Evolutionary conservation across 1,140 invertebrate species (phyloP), one percentile per base, ranked within the genome.

Genomic region (Diorhabda carinulata): DNA sequence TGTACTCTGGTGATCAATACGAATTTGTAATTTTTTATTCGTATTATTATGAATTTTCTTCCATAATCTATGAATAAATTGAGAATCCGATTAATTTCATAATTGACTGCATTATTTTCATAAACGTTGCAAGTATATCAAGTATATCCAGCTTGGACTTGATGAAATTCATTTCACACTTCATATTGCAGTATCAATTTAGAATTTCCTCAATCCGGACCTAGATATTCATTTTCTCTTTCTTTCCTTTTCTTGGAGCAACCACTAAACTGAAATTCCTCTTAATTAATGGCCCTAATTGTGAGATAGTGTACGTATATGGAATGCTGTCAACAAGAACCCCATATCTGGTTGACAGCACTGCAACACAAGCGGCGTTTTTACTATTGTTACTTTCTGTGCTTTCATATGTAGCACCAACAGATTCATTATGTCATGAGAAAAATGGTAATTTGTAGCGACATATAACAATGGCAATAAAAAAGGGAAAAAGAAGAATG

Each of bases 201-300:
- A 25, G 25, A 25, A 25, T 25, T 25, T 25, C 25, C 25, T 25
- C 25, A 52, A n/a, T 52, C 4, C 47, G 6, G 47, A 8, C 3
- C 47, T 52, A n/a, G 2, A 52, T 6, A 6, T 52, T 52, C 2
- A 52, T 52, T 52, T 52, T 52, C n/a, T 52, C 47, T 52, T 52
- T 52, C 47, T 52, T 52, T 52, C 47, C 47, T 52, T 52, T 52
- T 10, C 6, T 7, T 25, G 58, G 40, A 67, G 52, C 66, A 59
- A 44, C 44, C 66, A 61, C 66, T 5, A 67, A 67, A 63, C 62
- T 69, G 52, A 64, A 69, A 64, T 64, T 58, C 57, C 68, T 45
- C 45, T 61, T 64, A 69, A 69, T 69, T 69, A 69, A 69, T 64
- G 67, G 63, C 67, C 61, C 60, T 68, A 68, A 68, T 68, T 68